These are phyloP conservation scores for Hippocampus barbouri DNA, from an alignment of 2,113 vertebrate genomes.

Conservation along the genomic window DNA sequence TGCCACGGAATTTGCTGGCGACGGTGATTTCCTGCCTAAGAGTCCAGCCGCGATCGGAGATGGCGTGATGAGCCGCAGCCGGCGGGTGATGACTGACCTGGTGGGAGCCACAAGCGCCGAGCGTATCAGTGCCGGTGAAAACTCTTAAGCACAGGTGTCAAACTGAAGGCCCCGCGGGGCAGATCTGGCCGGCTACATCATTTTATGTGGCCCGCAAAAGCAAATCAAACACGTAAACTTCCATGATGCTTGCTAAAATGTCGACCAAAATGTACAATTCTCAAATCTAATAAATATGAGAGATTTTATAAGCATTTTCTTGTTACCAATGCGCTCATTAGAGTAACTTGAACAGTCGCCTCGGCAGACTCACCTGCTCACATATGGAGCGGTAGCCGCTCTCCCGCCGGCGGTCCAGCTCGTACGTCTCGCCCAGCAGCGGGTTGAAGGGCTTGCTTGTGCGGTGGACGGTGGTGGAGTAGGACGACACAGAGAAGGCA, in stretches of 20 bases:
- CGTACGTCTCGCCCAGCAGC: constrained; percentile 89
- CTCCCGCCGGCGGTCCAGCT: constrained; percentile 88
- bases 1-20: constrained; percentile 96
- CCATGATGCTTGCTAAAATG: no score
- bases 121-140: background rate
- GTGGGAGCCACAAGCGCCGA: background rate
- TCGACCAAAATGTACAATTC: no score
- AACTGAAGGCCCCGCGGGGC: no score
- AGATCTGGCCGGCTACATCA: no score
- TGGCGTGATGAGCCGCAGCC: constrained; percentile 87
- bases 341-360: no score
- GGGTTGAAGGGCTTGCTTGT: constrained; percentile 98
- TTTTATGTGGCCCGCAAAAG: no score
- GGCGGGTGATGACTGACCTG: constrained; percentile 97
- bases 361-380: constrained; percentile 78
- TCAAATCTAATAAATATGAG: no score
- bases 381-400: constrained; percentile 89
- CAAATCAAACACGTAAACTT: no score
- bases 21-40: constrained; percentile 93
- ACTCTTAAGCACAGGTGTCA: background rate
- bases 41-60: constrained; percentile 90
- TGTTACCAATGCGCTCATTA: no score
- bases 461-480: constrained; percentile 92
- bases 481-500: constrained; percentile 92
- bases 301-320: no score